Evolutionary conservation across 92 coral and sea anemone species (phyloP).

Genomic region (Palythoa grandis): DNA sequence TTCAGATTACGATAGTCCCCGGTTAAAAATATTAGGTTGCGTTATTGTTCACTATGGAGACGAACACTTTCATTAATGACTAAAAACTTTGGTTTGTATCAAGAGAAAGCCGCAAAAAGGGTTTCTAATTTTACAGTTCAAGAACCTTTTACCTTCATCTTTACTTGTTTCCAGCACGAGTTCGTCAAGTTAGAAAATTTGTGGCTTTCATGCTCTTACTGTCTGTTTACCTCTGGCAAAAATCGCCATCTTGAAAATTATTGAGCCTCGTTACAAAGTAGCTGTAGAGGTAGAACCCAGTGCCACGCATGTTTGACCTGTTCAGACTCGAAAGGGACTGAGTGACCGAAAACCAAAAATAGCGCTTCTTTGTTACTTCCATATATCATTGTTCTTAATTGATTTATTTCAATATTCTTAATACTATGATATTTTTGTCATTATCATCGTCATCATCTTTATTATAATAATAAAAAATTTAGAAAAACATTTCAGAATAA

Average conservation of each 20-base stretch:
- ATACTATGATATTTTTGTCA: too few relatives aligned
- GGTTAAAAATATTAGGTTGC: not conserved
- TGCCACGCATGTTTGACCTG: not conserved
- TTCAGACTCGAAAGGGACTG: not conserved
- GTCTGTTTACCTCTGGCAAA: conserved; percentile 30
- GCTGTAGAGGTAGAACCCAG: not conserved
- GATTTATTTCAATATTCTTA: too few relatives aligned
- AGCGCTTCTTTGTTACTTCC: too few relatives aligned
- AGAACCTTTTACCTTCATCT: conserved; percentile 24
- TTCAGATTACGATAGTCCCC: not conserved
- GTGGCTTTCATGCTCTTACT: not conserved
- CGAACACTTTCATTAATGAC: not conserved
- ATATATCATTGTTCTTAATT: too few relatives aligned
- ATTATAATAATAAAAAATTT: too few relatives aligned
- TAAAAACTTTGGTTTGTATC: not conserved
- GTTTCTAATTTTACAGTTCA: not conserved
- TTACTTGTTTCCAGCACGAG: conserved; percentile 4
- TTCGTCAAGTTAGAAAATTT: not conserved
- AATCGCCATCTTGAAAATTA: conserved; percentile 32
- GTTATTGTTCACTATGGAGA: conserved; percentile 46
- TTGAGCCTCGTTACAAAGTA: conserved; percentile 23
- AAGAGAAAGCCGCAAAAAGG: not conserved
- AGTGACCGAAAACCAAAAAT: too few relatives aligned
- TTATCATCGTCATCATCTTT: too few relatives aligned
- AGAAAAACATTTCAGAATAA: too few relatives aligned